These are phyloP conservation scores for Chymomyza costata DNA, from an alignment of 1,140 invertebrate species.

Conservation along the genomic window DNA sequence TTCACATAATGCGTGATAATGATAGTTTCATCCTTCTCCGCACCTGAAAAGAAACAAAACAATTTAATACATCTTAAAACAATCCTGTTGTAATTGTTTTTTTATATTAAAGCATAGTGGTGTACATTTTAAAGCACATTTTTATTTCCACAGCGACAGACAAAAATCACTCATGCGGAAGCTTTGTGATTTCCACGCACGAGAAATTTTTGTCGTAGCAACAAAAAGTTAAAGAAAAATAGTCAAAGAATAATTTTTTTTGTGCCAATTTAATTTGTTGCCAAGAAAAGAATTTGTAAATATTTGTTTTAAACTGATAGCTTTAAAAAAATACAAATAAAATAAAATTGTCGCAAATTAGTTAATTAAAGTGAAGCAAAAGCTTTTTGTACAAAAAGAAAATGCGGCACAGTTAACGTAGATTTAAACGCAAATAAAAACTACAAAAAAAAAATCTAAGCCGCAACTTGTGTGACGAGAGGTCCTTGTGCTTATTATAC, in stretches of 20 bases:
- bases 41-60: too few relatives aligned
- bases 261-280: slow-evolving; percentile 1
- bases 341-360: background rate
- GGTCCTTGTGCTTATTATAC: slow-evolving; percentile 60
- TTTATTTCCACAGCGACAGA: slow-evolving; percentile 14
- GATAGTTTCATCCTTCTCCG: slow-evolving; percentile 5
- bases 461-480: slow-evolving; percentile 29
- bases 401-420: slow-evolving; percentile 21
- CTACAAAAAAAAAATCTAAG: slow-evolving; percentile 37
- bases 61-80: too few relatives aligned
- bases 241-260: slow-evolving; percentile 32
- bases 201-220: slow-evolving; percentile 36
- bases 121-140: too few relatives aligned
- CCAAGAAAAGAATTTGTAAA: too few relatives aligned
- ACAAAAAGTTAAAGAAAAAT: slow-evolving; percentile 5
- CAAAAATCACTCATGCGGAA: slow-evolving; percentile 40
- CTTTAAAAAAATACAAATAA: too few relatives aligned
- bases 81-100: too few relatives aligned
- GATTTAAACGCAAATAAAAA: slow-evolving; percentile 12
- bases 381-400: slow-evolving; percentile 16
- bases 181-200: slow-evolving; percentile 37
- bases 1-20: slow-evolving; percentile 33
- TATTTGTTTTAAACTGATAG: too few relatives aligned
- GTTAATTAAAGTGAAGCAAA: slow-evolving; percentile 19
- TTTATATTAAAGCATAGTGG: background rate